These are phyloP conservation scores for Conomelus anceps DNA, from an alignment of 2,888 invertebrate genomes.

Conservation along the genomic window DNA sequence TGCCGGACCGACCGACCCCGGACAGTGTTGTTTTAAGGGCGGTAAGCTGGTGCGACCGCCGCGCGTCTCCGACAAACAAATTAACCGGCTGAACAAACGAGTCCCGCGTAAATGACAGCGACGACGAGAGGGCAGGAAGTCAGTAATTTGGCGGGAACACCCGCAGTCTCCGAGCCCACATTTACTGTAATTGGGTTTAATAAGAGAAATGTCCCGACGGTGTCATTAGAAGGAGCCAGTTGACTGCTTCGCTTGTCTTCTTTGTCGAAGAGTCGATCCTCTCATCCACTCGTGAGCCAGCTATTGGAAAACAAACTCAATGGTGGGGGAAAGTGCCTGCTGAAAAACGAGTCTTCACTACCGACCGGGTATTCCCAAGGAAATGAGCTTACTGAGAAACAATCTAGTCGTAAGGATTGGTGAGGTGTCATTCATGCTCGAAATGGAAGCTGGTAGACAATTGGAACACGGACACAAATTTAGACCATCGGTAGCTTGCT, in stretches of 20 bases:
- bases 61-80: slow-evolving; percentile 25
- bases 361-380: not conserved
- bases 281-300: too few relatives aligned
- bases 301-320: not conserved
- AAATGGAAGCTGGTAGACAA: not conserved
- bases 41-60: too few relatives aligned
- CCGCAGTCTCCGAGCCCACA: slow-evolving; percentile 22
- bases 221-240: slow-evolving; percentile 36
- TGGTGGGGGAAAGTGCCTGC: not conserved
- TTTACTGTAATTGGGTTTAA: slow-evolving; percentile 27
- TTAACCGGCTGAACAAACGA: slow-evolving; percentile 23
- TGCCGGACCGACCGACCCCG: too few relatives aligned
- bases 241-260: not conserved
- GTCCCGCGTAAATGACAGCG: slow-evolving; percentile 24
- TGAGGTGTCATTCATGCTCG: not conserved
- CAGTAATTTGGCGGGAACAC: slow-evolving; percentile 26
- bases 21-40: not conserved
- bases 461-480: not conserved
- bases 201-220: slow-evolving; percentile 19
- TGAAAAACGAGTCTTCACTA: not conserved
- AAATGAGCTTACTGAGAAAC: not conserved
- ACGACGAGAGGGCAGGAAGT: slow-evolving; percentile 25
- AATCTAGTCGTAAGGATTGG: too few relatives aligned
- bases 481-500: not conserved
- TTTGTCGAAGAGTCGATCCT: too few relatives aligned